Base-by-base conservation (phyloP, 53 echinoderm and acorn worm species). In the Holothuria scabra region DNA sequence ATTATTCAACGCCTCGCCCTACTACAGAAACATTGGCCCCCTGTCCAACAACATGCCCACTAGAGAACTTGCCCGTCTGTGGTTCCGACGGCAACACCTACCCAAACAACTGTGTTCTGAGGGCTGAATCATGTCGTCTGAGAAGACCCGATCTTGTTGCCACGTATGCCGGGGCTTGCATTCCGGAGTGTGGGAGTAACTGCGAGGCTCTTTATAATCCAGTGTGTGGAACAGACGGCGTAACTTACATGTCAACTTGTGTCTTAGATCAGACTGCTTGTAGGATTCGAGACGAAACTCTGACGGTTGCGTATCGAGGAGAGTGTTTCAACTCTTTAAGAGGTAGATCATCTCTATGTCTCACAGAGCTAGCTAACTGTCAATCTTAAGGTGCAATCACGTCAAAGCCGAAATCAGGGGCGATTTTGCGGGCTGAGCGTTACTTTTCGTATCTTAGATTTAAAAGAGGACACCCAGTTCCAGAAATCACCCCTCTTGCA, bases 161-260 rank as follows among this genome's bases (percentile, higher is more conserved):
- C 26, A 56, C 24, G 8, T 78, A 78, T 59, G 78, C 78, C 20
- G 78, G 78, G 21, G 78, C 28, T 24, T 78, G 78, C 32, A 58
- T 78, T 18, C 78, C 78, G 1, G 49, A 28, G 2, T 78, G 78
- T 30, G 78, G 78, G 26, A 29, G 78, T 28, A 18, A 24, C 9
- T 78, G 78, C 58, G 82, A 64, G 65, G 38, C 82, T 38, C 35
- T 82, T 9, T 64, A 89, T 65, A 84, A 84, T 11, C 89, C 89
- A 7, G 80, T 89, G 26, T 89, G 89, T 61, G 84, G 89, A 3
- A 79, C 89, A 16, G 68, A 67, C 38, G 84, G 84, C 19, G 63
- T 84, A 41, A 89, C 84, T 18, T 89, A 89, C 68, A 76, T 55
- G 34, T 84, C 79, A 8, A 25, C 58, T 28, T 89, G 89, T 68